Evolutionary conservation across 2,888 invertebrate genomes (phyloP).

Genomic region (Eupsilia transversa): DNA sequence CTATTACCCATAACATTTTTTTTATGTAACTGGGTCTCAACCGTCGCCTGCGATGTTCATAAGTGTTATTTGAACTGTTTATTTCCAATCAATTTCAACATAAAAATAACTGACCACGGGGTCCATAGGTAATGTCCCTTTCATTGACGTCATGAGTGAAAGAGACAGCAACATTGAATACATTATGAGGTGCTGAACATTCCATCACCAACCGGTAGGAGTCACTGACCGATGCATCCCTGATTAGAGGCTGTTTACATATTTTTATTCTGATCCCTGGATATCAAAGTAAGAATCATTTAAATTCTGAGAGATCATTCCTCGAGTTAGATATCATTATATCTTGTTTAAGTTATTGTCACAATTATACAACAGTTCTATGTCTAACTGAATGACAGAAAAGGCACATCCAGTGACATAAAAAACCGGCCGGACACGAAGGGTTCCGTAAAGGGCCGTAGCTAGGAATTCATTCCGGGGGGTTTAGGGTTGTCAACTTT

Average conservation of each 20-base stretch:
- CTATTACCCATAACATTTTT: background rate
- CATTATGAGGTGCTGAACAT: conserved; percentile 42
- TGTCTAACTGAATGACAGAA: background rate
- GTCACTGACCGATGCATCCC: conserved; percentile 54
- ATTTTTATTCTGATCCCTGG: background rate
- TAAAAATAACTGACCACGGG: background rate
- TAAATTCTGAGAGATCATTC: background rate
- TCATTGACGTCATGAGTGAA: conserved; percentile 43
- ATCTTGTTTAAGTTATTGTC: background rate
- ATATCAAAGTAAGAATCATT: background rate
- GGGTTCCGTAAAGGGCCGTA: too few species aligned
- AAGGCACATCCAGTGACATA: too few species aligned
- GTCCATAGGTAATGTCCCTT: background rate
- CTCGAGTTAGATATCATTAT: background rate
- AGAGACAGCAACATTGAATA: conserved; percentile 33
- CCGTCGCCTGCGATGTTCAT: background rate
- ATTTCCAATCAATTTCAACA: background rate
- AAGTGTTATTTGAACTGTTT: background rate
- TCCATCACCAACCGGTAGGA: conserved; percentile 59
- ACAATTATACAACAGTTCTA: background rate
- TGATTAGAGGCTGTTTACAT: conserved; percentile 25
- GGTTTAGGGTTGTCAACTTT: too few species aligned
- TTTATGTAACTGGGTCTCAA: background rate
- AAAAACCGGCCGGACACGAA: too few species aligned
- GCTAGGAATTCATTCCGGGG: too few species aligned